A percentile compares a stretch with the other conserved stretches of the same genome.
Conservation (phyloP, 2,797 vertebrate genomes). For the Babyrousa celebensis region DNA sequence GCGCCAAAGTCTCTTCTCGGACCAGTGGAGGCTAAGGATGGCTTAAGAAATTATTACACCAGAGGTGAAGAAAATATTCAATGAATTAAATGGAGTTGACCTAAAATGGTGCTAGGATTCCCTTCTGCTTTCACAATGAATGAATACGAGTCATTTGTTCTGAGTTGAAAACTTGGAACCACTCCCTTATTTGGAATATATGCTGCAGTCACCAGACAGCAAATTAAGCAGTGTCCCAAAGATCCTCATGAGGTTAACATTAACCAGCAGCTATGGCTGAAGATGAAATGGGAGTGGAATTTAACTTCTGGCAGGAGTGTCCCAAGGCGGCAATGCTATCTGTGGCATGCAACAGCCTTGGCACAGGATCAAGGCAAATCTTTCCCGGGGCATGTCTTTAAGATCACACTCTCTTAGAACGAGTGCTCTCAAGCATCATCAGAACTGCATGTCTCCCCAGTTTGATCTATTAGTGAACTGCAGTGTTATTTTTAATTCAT, state of each 20-base stretch:
- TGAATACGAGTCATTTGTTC: not conserved
- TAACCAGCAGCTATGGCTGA: constrained; percentile 70
- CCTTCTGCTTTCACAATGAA: constrained; percentile 36
- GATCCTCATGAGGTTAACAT: constrained; percentile 69
- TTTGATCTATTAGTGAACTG: constrained; percentile 57
- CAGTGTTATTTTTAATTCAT: constrained; percentile 66
- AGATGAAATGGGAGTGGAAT: constrained; percentile 78
- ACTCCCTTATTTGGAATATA: not conserved
- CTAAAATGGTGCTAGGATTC: not conserved
- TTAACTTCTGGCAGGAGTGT: constrained; percentile 76
- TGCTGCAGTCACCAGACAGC: not conserved
- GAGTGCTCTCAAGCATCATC: constrained; percentile 63
- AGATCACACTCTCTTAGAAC: not conserved
- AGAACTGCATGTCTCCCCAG: not conserved
- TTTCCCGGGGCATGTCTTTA: constrained; percentile 79
- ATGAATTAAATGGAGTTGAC: not conserved
- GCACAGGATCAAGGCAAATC: constrained; percentile 64
- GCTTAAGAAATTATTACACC: not conserved
- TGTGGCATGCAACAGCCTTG: constrained; percentile 80
- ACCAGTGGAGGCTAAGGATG: not conserved
- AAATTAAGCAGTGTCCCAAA: constrained; percentile 16
- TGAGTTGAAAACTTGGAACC: constrained; percentile 21
- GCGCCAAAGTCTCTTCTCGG: not conserved
- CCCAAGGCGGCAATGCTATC: constrained; percentile 78
- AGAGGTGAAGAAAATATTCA: not conserved